Conservation (phyloP, 2,797 vertebrate genomes). For the Oryzias dopingdopingensis region DNA sequence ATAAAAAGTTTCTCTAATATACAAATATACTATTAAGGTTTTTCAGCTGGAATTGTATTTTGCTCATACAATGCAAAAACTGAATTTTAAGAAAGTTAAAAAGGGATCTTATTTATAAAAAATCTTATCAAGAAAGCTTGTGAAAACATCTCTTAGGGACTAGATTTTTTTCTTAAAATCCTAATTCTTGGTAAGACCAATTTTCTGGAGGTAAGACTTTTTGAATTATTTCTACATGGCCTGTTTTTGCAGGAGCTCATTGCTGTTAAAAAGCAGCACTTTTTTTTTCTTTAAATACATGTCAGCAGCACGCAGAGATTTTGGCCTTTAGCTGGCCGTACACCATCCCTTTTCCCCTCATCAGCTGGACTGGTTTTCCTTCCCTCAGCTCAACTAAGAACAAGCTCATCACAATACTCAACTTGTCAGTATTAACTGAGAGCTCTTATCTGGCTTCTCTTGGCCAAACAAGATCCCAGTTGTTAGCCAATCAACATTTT, state of each 20-base stretch:
- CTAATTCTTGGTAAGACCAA: too few species aligned
- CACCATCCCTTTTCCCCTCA: constrained; percentile 8
- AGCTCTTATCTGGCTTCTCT: constrained; percentile 59
- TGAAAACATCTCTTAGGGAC: too few species aligned
- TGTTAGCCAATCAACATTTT: constrained; percentile 70
- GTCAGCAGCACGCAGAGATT: neutral
- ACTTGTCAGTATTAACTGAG: constrained; percentile 64
- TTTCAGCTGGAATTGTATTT: too few species aligned
- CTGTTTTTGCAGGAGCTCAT: neutral
- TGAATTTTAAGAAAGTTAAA: too few species aligned
- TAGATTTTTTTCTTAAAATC: too few species aligned
- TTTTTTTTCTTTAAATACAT: neutral
- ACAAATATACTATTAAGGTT: too few species aligned
- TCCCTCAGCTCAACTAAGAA: constrained; percentile 40
- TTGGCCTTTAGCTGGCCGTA: constrained; percentile 2
- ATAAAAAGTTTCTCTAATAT: too few species aligned
- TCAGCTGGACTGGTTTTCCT: constrained; percentile 41
- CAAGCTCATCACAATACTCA: constrained; percentile 62
- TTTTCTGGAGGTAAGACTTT: neutral
- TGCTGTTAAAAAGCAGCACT: too few species aligned
- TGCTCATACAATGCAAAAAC: too few species aligned
- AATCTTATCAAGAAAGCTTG: too few species aligned
- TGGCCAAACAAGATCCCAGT: constrained; percentile 69
- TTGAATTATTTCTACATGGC: accelerated
- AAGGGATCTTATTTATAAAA: too few species aligned